A percentile compares a stretch with the other conserved stretches of the same genome.
phyloP scores from a whole-genome alignment of 2,797 vertebrate genomes.

The Enoplosus armatus region DNA sequence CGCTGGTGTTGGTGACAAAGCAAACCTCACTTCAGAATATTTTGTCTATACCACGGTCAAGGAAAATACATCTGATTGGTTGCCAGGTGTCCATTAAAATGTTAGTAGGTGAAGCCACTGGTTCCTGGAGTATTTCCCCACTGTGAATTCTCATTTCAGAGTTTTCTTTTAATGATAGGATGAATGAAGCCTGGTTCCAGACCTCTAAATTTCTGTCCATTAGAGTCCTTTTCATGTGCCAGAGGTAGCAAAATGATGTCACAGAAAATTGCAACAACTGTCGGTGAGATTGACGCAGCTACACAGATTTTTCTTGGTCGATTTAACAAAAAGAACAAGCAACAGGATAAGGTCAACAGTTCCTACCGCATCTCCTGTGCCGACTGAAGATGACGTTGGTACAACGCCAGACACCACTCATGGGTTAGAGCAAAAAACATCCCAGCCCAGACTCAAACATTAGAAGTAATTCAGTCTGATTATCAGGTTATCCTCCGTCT shows the following conservation, averaged over 20 bases:
- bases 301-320: background rate
- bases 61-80: background rate
- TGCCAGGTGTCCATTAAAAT: background rate
- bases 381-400: background rate
- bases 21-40: constrained; percentile 35
- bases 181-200: background rate
- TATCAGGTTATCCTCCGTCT: background rate
- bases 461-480: background rate
- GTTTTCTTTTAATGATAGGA: background rate
- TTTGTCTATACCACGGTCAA: constrained; percentile 38
- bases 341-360: too few relatives aligned
- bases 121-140: background rate
- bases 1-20: constrained; percentile 24
- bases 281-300: background rate
- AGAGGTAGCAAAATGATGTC: background rate
- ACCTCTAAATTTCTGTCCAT: background rate
- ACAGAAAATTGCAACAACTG: background rate
- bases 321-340: too few relatives aligned
- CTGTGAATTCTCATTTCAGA: background rate
- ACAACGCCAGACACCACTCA: background rate
- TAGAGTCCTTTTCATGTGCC: background rate
- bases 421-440: background rate
- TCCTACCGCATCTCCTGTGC: background rate
- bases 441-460: too few relatives aligned
- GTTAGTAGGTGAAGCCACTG: too few relatives aligned